Evolutionary conservation across 92 coral and sea anemone genomes (phyloP), one percentile per base, ranked within the genome.

Genomic region (Actinernus sp.): DNA sequence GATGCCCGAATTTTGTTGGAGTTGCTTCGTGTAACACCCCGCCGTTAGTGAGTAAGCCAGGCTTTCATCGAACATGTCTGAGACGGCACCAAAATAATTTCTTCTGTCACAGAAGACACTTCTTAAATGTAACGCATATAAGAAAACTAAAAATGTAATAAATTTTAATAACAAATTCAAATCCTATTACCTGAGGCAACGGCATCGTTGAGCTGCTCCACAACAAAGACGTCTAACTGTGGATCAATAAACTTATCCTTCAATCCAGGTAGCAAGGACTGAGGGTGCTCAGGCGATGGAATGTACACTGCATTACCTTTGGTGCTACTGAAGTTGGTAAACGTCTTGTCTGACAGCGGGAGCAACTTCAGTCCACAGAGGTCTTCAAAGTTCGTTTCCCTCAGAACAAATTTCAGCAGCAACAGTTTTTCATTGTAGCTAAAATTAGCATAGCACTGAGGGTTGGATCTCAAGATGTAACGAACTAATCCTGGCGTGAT

Each of bases 241-340:
- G 71, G 61, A 61, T 73, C 83, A 0, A 92, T 55, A 58, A 92
- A 79, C 31, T 63, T 66, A 17, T 48, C 32, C 10, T 66, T 63
- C 26, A 88, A 37, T n/a, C 88, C 80, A 26, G 98, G 98, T 2
- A 92, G 60, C 49, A 92, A 71, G 8, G 70, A 74, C 31, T 53
- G 81, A 0, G 89, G 79, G 62, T 87, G 94, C 23, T 73, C 80
- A 20, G 31, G 46, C 4, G 86, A 75, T 19, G 82, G 37, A 23
- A 92, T 72, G 43, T 55, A 92, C 13, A 92, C 50, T 23, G 73
- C 57, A 9, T 31, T 65, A 20, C 43, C 65, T 8, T 48, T 34
- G 26, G 23, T 29, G 10, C 49, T 41, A 3, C 32, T 9, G 61
- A 92, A 92, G 1, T 59, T 9, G 28, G 58, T 29, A 31, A 88